These are phyloP conservation scores for Daptonema setosum DNA, from an alignment of 2,888 invertebrate genomes.

Conservation along the genomic window DNA sequence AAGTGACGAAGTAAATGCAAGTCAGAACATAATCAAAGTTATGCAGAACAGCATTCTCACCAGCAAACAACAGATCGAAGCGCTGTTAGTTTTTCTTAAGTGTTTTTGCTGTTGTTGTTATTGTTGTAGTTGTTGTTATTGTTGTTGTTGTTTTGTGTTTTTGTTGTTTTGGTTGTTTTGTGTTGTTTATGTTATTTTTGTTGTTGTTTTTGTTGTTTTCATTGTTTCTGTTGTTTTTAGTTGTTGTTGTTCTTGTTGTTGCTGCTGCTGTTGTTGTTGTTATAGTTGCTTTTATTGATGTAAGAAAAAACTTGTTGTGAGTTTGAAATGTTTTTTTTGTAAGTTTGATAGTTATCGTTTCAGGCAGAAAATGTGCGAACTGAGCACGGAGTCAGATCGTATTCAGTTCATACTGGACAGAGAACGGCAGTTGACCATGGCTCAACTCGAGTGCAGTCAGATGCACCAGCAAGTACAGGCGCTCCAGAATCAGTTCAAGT, in stretches of 20 bases:
- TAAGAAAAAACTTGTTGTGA: too few species aligned
- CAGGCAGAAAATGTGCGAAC: too few species aligned
- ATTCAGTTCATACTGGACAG: constrained; percentile 11
- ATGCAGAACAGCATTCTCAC: constrained; percentile 15
- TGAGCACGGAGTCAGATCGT: constrained; percentile 6
- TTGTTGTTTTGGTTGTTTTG: too few species aligned
- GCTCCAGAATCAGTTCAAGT: constrained; percentile 15
- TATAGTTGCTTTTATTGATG: too few species aligned
- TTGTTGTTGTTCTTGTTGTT: too few species aligned
- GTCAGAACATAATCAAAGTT: constrained; percentile 15
- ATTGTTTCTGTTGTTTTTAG: too few species aligned
- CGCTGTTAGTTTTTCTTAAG: not conserved
- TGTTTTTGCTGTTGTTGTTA: too few species aligned
- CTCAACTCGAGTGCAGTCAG: constrained; percentile 15
- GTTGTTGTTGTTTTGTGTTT: too few species aligned
- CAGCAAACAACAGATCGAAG: constrained; percentile 13
- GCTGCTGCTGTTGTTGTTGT: too few species aligned
- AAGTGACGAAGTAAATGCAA: constrained; percentile 16
- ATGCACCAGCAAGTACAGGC: constrained; percentile 13
- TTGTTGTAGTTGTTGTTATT: too few species aligned
- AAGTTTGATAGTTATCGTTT: not conserved
- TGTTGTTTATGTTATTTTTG: too few species aligned
- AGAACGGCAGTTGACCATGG: constrained; percentile 13
- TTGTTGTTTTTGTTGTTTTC: too few species aligned
- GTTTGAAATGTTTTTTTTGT: not conserved